These are phyloP conservation scores for Vidua chalybeata DNA, from an alignment of 2,113 vertebrate species.

Conservation along the genomic window DNA sequence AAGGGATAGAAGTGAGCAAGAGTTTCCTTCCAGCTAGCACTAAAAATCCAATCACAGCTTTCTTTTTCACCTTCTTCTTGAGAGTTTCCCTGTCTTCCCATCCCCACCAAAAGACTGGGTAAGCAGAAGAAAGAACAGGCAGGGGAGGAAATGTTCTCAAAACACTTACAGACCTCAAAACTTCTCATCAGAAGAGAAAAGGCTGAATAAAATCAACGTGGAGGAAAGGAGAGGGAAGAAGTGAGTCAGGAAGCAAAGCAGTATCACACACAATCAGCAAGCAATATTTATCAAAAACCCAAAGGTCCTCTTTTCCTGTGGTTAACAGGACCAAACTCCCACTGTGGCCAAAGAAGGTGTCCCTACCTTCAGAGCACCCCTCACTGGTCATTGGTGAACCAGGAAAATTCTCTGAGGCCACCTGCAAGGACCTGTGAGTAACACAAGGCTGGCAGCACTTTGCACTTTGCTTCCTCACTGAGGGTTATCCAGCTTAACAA, in stretches of 20 bases:
- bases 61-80: neutral
- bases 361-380: neutral
- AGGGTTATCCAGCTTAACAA: slow-evolving; percentile 28
- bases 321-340: neutral
- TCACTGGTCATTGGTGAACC: neutral
- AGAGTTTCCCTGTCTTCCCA: neutral
- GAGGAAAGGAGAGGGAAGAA: neutral
- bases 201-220: neutral
- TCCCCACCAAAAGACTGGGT: neutral
- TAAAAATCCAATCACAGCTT: neutral
- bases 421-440: neutral
- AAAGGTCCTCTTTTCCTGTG: neutral
- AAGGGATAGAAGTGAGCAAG: neutral
- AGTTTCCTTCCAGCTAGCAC: neutral
- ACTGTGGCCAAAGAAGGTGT: neutral
- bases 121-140: neutral
- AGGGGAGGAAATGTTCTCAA: neutral
- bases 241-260: neutral
- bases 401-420: neutral
- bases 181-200: neutral
- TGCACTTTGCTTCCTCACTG: slow-evolving; percentile 38
- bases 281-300: neutral
- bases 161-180: neutral
- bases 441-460: slow-evolving; percentile 5
- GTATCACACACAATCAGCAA: neutral